Evolutionary conservation across 2,113 vertebrate species (phyloP).

Genomic region (Pithys albifrons): DNA sequence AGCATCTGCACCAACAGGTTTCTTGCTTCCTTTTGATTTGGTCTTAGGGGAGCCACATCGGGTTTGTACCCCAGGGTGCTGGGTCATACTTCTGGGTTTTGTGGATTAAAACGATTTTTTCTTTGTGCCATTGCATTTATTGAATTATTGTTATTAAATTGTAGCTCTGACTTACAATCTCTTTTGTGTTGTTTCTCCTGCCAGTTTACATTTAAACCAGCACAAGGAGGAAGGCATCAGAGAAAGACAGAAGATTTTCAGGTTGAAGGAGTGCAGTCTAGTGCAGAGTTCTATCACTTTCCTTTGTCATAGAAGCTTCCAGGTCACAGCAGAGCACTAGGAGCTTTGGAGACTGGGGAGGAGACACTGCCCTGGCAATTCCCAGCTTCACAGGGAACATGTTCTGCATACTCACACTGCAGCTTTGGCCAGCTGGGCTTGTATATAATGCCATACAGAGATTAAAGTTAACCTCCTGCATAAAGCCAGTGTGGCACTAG

Average conservation of each 20-base stretch:
- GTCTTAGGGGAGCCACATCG: too few species aligned
- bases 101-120: too few species aligned
- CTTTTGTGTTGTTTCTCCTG: too few species aligned
- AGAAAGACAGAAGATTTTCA: neutral
- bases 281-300: neutral
- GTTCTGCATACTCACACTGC: neutral
- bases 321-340: neutral
- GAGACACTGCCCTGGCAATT: accelerated
- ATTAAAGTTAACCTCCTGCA: neutral
- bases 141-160: too few species aligned
- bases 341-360: neutral
- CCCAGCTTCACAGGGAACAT: neutral
- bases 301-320: neutral
- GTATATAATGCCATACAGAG: neutral
- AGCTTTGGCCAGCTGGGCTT: neutral
- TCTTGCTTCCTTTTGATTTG: too few species aligned
- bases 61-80: too few species aligned
- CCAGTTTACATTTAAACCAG: too few species aligned
- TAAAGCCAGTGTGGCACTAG: neutral
- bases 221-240: neutral
- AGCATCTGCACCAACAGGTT: too few species aligned
- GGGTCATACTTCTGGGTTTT: too few species aligned
- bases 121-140: too few species aligned
- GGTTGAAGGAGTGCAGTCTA: neutral
- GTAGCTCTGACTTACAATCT: too few species aligned